Evolutionary conservation across 2,797 vertebrate species (phyloP).

Genomic region (Bradypodion pumilum): DNA sequence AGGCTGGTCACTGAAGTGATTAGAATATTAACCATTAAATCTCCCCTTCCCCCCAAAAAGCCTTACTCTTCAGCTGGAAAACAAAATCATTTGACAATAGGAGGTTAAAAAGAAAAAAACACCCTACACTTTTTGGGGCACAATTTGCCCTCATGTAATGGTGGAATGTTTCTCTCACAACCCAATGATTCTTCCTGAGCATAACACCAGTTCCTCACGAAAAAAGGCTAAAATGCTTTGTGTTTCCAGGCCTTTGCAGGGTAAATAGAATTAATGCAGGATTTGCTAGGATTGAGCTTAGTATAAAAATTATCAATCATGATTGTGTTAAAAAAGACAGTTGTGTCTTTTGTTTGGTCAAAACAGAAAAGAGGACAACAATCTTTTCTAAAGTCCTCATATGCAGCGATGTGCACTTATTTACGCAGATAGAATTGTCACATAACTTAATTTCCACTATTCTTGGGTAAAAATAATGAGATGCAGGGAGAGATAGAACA

Average conservation of each 20-base stretch:
- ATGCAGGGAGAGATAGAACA: neutral
- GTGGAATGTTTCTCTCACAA: neutral
- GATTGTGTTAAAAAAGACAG: neutral
- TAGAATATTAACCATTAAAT: neutral
- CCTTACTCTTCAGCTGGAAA: neutral
- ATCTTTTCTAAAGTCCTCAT: neutral
- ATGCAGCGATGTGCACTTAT: neutral
- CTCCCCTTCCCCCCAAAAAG: too few species aligned
- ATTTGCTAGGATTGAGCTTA: neutral
- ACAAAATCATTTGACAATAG: neutral
- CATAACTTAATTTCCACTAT: neutral
- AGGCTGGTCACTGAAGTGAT: neutral
- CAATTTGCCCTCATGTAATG: neutral
- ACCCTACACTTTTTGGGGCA: neutral
- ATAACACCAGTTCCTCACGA: too few species aligned
- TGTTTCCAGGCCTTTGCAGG: neutral
- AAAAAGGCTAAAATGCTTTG: too few species aligned
- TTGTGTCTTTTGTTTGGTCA: neutral
- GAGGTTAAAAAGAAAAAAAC: neutral
- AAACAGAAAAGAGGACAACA: neutral
- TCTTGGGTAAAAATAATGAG: neutral
- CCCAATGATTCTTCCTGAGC: too few species aligned
- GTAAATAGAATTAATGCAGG: too few species aligned
- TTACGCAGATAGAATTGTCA: neutral
- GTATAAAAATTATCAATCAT: neutral